These are phyloP conservation scores for Bovichtus diacanthus DNA, from an alignment of 2,797 vertebrate species.

Conservation along the genomic window DNA sequence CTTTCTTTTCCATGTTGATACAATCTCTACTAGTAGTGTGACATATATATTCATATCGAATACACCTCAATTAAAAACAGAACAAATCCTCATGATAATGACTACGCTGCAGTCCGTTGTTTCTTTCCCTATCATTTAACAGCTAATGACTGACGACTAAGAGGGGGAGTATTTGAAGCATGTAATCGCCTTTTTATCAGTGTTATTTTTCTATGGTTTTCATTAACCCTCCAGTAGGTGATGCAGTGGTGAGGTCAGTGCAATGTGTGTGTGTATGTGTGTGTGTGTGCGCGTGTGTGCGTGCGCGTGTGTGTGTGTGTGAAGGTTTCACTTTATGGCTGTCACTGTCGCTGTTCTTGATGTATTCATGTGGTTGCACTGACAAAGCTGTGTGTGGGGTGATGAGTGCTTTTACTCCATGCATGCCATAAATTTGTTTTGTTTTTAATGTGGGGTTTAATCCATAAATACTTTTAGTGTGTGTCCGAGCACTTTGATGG, in stretches of 20 bases:
- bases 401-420: conserved; percentile 6
- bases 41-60: conserved; percentile 30
- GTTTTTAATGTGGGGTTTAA: conserved; percentile 3
- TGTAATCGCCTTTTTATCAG: conserved; percentile 50
- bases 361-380: neutral
- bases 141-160: conserved; percentile 52
- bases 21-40: neutral
- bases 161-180: conserved; percentile 31
- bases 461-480: conserved; percentile 7
- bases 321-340: neutral
- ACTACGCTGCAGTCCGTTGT: conserved; percentile 22
- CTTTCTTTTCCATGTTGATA: conserved; percentile 4
- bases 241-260: conserved; percentile 4
- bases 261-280: conserved; percentile 3
- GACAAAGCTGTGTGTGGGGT: neutral
- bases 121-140: conserved; percentile 51
- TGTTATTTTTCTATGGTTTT: conserved; percentile 41
- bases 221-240: conserved; percentile 36
- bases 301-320: conserved; percentile 32
- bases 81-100: conserved; percentile 24
- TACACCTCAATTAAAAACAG: conserved; percentile 29
- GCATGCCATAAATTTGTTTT: neutral
- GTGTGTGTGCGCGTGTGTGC: neutral
- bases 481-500: neutral
- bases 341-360: neutral